A percentile compares a stretch with the other conserved stretches of the same genome.
Evolutionary conservation across 2,113 vertebrate genomes (phyloP).

Genomic region (Gallinago undulata): DNA sequence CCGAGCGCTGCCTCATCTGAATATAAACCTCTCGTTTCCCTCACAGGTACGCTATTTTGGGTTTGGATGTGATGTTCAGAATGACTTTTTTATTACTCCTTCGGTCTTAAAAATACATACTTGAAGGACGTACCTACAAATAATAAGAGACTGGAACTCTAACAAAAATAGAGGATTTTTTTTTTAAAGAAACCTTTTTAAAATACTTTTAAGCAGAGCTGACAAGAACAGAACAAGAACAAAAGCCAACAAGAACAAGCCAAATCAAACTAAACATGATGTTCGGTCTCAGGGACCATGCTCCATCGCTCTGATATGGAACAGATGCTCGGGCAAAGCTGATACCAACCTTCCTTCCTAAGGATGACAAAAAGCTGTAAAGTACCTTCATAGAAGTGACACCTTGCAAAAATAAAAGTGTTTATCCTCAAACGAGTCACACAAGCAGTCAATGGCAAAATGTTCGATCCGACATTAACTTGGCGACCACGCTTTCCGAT

Average conservation of each 20-base stretch:
- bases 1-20: background rate
- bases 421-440: background rate
- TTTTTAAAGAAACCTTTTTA: background rate
- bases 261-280: background rate
- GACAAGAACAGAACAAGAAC: background rate
- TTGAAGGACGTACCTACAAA: background rate
- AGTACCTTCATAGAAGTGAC: background rate
- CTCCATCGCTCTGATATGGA: background rate
- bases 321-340: background rate
- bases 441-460: background rate
- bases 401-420: background rate
- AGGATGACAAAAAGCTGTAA: background rate
- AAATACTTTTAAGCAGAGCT: background rate
- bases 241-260: background rate
- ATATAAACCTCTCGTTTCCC: background rate
- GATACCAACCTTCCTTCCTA: background rate
- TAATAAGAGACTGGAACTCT: background rate
- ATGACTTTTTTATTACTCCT: background rate
- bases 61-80: background rate
- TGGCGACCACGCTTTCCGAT: constrained; percentile 21
- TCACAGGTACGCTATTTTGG: background rate
- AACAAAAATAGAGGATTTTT: background rate
- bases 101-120: background rate
- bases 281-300: background rate
- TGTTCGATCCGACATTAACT: background rate